Base-by-base conservation (phyloP, 2,888 invertebrate species). In the Fragum sueziense region DNA sequence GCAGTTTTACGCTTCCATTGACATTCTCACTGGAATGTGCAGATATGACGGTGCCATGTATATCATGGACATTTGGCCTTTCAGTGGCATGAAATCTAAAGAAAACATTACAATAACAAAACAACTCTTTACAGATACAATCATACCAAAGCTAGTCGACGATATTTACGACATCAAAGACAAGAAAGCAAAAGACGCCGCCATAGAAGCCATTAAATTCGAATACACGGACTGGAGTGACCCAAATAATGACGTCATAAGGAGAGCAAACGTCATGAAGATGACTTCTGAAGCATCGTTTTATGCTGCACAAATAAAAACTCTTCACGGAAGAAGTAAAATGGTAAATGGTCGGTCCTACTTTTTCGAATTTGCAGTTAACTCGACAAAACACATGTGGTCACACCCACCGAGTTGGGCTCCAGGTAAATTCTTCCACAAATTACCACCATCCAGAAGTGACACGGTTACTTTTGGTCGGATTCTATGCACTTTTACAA, bases 271-370 rank as follows among this genome's bases (percentile, higher is more conserved):
- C 95, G 96, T 97, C 65, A 97, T 96, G 14, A 96, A 97, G 90
- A 96, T 97, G 11, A 97, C 98, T 0, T 97, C 97, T 25, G 98
- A 99, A 94, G 97, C 97, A 93, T 97, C 97, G 94, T 98, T 98
- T 94, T 97, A 97, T 84, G 98, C 98, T 92, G 97, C 97, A 17
- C 97, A 97, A 71, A 97, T 97, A 91, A 96, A 96, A 91, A 97
- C 97, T 91, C 97, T 97, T 11, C 96, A 97, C 14, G 72, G 71
- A 59, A 95, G 97, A 87, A 96, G 97, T 0, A 96, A 96, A 2
- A 31, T 68, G 1, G 51, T 47, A 14, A 20, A 17, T 11, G 70
- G 51, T 6, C 68, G 72, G 11, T 81, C 86, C 0, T 89, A 83
- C 71, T 52, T 88, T 22, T 91, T 91, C 77, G 70, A 84, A 31